These are phyloP conservation scores for Diadophis punctatus DNA, from an alignment of 2,113 vertebrate species.

Conservation along the genomic window DNA sequence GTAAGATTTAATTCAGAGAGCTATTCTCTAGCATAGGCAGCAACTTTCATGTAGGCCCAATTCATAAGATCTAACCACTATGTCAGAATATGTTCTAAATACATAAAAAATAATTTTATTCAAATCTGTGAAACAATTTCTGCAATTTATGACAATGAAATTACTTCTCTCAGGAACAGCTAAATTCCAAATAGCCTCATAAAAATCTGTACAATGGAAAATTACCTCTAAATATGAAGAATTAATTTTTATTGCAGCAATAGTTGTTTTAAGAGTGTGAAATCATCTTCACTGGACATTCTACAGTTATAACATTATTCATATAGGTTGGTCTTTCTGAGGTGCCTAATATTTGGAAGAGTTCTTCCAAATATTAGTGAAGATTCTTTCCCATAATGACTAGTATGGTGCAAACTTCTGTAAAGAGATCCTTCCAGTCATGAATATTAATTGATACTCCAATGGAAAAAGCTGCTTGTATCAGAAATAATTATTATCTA, in stretches of 20 bases:
- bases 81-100: not conserved
- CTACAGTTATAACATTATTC: not conserved
- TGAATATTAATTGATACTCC: conserved; percentile 52
- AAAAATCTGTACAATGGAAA: not conserved
- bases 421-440: conserved; percentile 32
- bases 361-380: conserved; percentile 3
- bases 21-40: not conserved
- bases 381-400: not conserved
- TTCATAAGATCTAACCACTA: not conserved
- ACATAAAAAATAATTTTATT: not conserved
- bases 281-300: not conserved
- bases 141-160: not conserved
- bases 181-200: not conserved
- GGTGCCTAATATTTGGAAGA: not conserved
- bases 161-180: not conserved
- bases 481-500: conserved; percentile 66
- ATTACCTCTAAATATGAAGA: not conserved
- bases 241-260: not conserved
- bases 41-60: not conserved
- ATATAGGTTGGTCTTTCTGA: not conserved
- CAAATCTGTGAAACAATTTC: not conserved
- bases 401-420: conserved; percentile 15
- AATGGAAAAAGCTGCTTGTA: conserved; percentile 58
- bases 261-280: not conserved
- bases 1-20: not conserved